A percentile compares a stretch with the other conserved stretches of the same genome.
Evolutionary conservation across 1,140 invertebrate species (phyloP).

Genomic region (Mycetomoellerius zeteki): DNA sequence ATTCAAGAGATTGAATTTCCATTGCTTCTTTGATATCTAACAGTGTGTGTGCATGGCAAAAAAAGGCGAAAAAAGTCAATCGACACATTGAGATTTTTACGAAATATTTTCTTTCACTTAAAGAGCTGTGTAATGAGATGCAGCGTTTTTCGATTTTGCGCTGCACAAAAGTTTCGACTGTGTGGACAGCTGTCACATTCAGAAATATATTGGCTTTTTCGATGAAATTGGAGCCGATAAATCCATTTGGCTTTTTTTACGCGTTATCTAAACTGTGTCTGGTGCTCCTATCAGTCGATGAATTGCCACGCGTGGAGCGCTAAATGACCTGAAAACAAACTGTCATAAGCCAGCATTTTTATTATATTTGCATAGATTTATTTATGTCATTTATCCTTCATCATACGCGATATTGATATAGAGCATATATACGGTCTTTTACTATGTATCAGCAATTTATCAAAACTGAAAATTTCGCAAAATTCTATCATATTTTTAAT

Average conservation of each 20-base stretch:
- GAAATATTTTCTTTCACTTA: conserved; percentile 8
- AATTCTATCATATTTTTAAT: background rate
- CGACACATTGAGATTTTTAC: background rate
- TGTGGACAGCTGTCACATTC: conserved; percentile 22
- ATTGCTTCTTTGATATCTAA: too few relatives aligned
- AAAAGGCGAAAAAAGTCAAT: background rate
- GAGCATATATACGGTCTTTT: background rate
- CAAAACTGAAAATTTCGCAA: background rate
- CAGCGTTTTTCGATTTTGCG: conserved; percentile 3
- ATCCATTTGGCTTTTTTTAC: conserved; percentile 30
- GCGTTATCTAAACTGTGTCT: conserved; percentile 44
- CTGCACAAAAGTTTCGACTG: background rate
- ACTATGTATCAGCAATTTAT: background rate
- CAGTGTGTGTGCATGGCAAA: too few relatives aligned
- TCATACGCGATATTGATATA: background rate
- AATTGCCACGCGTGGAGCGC: conserved; percentile 7
- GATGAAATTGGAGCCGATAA: conserved; percentile 36
- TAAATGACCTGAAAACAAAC: conserved; percentile 47
- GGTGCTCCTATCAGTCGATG: conserved; percentile 33
- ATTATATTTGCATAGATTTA: conserved; percentile 15
- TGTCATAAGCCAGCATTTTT: conserved; percentile 6
- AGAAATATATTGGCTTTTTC: conserved; percentile 53
- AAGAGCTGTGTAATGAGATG: conserved; percentile 20
- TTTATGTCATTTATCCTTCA: background rate
- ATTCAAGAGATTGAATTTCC: too few relatives aligned